phyloP scores from a whole-genome alignment of 2,888 invertebrate species.

The Cantharis rufa region DNA sequence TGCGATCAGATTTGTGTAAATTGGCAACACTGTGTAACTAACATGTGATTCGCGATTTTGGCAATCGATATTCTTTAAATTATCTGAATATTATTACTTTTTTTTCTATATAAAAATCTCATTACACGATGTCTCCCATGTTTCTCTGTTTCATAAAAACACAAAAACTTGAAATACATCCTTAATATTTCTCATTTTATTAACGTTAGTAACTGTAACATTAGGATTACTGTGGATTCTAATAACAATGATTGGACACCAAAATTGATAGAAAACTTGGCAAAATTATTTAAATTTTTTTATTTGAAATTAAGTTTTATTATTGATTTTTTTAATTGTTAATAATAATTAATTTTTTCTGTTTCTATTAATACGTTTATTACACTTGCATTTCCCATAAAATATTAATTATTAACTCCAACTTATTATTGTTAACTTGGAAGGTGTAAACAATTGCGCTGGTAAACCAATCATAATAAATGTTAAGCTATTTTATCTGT shows the following conservation, averaged over 20 bases:
- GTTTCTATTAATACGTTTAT: too few species aligned
- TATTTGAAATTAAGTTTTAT: not conserved
- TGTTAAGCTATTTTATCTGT: too few species aligned
- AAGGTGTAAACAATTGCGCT: too few species aligned
- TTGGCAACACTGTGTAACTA: slow-evolving; percentile 50
- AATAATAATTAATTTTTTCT: not conserved
- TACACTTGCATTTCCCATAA: too few species aligned
- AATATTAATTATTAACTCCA: too few species aligned
- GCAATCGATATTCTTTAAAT: slow-evolving; percentile 44
- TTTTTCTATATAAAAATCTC: not conserved
- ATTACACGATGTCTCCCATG: not conserved
- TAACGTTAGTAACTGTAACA: not conserved
- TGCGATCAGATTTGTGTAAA: slow-evolving; percentile 59
- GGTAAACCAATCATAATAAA: too few species aligned
- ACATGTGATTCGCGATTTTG: slow-evolving; percentile 44
- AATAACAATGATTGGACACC: not conserved
- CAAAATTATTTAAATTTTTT: not conserved
- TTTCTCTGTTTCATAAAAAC: not conserved
- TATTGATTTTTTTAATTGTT: not conserved
- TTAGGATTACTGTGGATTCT: not conserved
- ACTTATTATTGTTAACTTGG: too few species aligned
- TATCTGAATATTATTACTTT: not conserved
- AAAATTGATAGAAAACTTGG: not conserved
- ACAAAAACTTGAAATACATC: not conserved
- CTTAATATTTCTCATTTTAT: not conserved